Conservation (phyloP, 2,888 invertebrate genomes). For the Polyploca ridens region DNA sequence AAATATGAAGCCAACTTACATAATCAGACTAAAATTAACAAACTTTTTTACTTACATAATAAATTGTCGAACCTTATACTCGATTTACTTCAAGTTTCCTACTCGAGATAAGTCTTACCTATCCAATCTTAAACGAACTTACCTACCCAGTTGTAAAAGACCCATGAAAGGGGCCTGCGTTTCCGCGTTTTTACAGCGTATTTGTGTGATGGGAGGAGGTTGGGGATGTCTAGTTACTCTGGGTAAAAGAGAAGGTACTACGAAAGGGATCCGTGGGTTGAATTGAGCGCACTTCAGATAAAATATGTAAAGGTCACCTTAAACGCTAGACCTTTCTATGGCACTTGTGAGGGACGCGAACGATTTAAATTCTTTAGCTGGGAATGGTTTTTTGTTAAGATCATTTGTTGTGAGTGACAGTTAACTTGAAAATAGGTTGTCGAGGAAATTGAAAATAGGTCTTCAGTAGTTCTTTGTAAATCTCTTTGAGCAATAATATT, state of each 20-base stretch:
- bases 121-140: constrained; percentile 64
- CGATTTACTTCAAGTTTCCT: constrained; percentile 65
- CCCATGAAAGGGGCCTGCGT: constrained; percentile 58
- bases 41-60: constrained; percentile 45
- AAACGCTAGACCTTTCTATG: constrained; percentile 54
- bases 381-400: constrained; percentile 46
- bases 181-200: constrained; percentile 53
- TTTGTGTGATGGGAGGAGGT: constrained; percentile 51
- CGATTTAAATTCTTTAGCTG: constrained; percentile 68
- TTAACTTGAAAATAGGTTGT: neutral
- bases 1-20: constrained; percentile 32
- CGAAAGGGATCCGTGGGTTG: constrained; percentile 72
- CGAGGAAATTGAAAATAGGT: neutral
- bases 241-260: constrained; percentile 66
- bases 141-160: constrained; percentile 62
- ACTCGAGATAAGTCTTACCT: constrained; percentile 72
- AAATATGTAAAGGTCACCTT: constrained; percentile 81
- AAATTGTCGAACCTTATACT: constrained; percentile 64
- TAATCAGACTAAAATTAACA: constrained; percentile 17
- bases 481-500: neutral
- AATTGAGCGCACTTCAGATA: constrained; percentile 79
- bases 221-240: constrained; percentile 57
- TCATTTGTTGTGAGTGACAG: constrained; percentile 29
- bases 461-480: too few relatives aligned
- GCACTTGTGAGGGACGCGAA: constrained; percentile 59